phyloP scores from a whole-genome alignment of 53 echinoderm and acorn worm genomes.

The Pentamera pediparva region DNA sequence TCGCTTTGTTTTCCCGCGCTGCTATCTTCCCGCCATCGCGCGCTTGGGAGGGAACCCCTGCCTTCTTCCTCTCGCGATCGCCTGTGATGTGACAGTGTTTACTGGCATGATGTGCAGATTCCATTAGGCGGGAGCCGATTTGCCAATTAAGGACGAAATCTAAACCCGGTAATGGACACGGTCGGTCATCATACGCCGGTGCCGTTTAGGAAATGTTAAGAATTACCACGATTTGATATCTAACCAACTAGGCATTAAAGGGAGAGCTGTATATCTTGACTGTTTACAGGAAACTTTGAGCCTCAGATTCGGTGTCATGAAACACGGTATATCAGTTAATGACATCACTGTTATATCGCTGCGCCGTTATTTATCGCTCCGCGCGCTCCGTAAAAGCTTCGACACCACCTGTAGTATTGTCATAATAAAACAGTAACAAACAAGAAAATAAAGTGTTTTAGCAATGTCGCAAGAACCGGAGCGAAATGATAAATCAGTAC shows the following conservation, averaged over 20 bases:
- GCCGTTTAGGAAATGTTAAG: conserved; percentile 35
- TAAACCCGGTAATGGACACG: conserved; percentile 30
- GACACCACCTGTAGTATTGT: conserved; percentile 31
- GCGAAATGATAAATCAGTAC: too few relatives aligned
- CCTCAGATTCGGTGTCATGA: conserved; percentile 12
- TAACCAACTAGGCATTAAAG: conserved; percentile 30
- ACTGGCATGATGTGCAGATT: conserved; percentile 31
- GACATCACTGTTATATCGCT: conserved; percentile 5
- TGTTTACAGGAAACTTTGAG: conserved; percentile 28
- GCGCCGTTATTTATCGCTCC: conserved; percentile 1
- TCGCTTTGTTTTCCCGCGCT: conserved; percentile 8
- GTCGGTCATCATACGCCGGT: conserved; percentile 34
- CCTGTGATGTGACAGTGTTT: conserved; percentile 38
- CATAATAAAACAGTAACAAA: conserved; percentile 12
- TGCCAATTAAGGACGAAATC: conserved; percentile 36
- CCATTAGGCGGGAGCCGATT: conserved; percentile 35
- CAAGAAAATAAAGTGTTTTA: conserved; percentile 20
- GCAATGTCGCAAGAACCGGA: too few relatives aligned
- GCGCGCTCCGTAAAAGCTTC: background rate
- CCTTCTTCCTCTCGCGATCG: conserved; percentile 12
- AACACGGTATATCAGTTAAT: conserved; percentile 29
- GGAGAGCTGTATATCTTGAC: conserved; percentile 3
- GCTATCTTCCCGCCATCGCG: background rate
- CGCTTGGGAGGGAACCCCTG: too few relatives aligned
- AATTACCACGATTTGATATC: conserved; percentile 30